Conservation (phyloP, 2,888 invertebrate species). For the Unio delphinus region DNA sequence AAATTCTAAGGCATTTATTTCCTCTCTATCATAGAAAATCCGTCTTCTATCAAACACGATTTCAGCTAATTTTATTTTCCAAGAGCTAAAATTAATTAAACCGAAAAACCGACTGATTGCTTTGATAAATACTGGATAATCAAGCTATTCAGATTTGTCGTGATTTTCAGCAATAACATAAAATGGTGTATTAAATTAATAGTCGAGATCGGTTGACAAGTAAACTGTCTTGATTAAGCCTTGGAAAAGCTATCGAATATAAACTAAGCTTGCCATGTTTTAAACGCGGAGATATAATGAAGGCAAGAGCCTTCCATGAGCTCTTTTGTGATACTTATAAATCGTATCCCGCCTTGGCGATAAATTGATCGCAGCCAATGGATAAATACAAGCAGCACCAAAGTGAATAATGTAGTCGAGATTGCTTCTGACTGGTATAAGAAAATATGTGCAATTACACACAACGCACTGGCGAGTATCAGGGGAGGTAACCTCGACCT, state of each 20-base stretch:
- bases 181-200: conserved; percentile 36
- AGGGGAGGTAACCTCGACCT: conserved; percentile 6
- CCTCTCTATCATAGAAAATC: background rate
- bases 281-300: conserved; percentile 34
- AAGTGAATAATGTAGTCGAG: no score
- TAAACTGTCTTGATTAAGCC: conserved; percentile 22
- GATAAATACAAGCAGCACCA: no score
- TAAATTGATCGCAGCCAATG: no score
- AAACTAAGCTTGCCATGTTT: conserved; percentile 22
- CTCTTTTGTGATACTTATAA: no score
- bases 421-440: conserved; percentile 14
- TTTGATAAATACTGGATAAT: conserved; percentile 23
- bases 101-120: conserved; percentile 41
- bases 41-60: conserved; percentile 20
- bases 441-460: conserved; percentile 25
- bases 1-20: background rate
- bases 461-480: conserved; percentile 2
- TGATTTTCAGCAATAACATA: conserved; percentile 21
- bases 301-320: conserved; percentile 8
- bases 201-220: conserved; percentile 26
- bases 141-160: conserved; percentile 28
- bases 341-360: no score
- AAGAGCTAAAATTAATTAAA: conserved; percentile 40
- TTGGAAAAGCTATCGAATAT: conserved; percentile 21
- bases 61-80: conserved; percentile 37